Evolutionary conservation across 2,797 vertebrate genomes (phyloP).

Genomic region (Pseudopleuronectes americanus): DNA sequence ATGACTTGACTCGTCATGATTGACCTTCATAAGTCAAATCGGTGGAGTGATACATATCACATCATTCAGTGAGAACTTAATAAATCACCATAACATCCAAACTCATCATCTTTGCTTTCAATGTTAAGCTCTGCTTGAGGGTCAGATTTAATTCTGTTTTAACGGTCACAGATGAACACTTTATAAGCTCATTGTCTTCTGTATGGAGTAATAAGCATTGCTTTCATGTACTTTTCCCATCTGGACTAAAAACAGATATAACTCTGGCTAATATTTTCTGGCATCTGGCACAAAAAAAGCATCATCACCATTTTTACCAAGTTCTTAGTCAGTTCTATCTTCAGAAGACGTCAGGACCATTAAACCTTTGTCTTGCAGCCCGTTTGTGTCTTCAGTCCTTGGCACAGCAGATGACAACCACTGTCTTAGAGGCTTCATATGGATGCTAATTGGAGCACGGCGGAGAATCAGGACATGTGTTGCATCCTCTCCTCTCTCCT

Average conservation of each 20-base stretch:
- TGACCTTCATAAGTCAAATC: no score
- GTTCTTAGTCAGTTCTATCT: slow-evolving; percentile 25
- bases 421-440: slow-evolving; percentile 52
- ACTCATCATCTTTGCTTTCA: no score
- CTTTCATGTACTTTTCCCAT: neutral
- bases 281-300: slow-evolving; percentile 13
- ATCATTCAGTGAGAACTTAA: neutral
- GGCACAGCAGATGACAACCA: slow-evolving; percentile 49
- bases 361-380: slow-evolving; percentile 34
- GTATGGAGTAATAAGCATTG: neutral
- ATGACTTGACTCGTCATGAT: no score
- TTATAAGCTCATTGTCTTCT: neutral
- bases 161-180: neutral
- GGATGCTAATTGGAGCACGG: slow-evolving; percentile 68
- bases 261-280: slow-evolving; percentile 29
- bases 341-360: slow-evolving; percentile 46
- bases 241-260: slow-evolving; percentile 14
- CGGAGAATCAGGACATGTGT: slow-evolving; percentile 58
- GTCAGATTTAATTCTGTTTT: no score
- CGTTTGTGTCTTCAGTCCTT: slow-evolving; percentile 41
- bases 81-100: neutral
- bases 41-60: neutral
- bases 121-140: no score
- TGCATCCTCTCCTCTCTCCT: slow-evolving; percentile 55
- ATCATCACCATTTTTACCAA: slow-evolving; percentile 5